Percentiles rank a stretch among this genome's conserved stretches.
phyloP scores from a whole-genome alignment of 1,140 invertebrate species.

The Maconellicoccus hirsutus region DNA sequence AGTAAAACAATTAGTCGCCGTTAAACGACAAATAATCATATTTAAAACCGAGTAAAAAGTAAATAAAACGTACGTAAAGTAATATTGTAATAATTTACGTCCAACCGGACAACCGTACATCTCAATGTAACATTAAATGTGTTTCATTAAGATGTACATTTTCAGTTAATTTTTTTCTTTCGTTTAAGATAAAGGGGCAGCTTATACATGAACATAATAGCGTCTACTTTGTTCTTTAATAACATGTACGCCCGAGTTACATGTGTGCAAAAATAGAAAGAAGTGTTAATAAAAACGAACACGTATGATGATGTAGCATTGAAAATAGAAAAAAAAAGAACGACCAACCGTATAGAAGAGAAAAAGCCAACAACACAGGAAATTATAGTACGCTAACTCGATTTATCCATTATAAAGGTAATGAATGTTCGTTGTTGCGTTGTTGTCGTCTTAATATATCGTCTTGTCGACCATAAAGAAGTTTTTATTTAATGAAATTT shows the following conservation, averaged over 20 bases:
- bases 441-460: slow-evolving; percentile 9
- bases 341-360: too few relatives aligned
- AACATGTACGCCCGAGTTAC: not conserved
- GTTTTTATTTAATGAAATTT: slow-evolving; percentile 10
- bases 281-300: not conserved
- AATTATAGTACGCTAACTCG: not conserved
- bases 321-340: not conserved
- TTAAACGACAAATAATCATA: not conserved
- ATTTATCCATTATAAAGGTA: slow-evolving; percentile 5
- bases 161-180: not conserved
- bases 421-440: not conserved
- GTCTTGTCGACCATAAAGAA: not conserved
- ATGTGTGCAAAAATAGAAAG: not conserved
- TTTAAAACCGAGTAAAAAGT: not conserved
- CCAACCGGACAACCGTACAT: not conserved
- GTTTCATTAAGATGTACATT: not conserved
- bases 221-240: not conserved
- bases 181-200: not conserved
- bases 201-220: not conserved
- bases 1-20: too few relatives aligned
- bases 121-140: not conserved
- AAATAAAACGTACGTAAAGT: not conserved
- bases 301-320: not conserved
- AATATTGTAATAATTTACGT: not conserved
- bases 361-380: not conserved